Conservation (phyloP, 2,113 vertebrate species). For the Progne subis region DNA sequence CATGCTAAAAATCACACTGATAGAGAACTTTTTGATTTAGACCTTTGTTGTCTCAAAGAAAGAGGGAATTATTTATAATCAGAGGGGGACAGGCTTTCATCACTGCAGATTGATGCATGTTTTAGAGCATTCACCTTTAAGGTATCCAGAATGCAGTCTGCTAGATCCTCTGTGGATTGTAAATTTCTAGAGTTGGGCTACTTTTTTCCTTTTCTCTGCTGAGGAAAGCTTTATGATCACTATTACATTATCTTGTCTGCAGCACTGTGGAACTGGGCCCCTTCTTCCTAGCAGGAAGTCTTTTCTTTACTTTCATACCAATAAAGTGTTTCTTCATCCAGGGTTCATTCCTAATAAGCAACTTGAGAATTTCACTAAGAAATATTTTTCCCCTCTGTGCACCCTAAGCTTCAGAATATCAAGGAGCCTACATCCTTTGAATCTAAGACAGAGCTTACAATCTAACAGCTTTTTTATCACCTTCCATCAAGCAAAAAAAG, state of each 20-base stretch:
- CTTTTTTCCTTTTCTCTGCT: constrained; percentile 57
- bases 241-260: constrained; percentile 64
- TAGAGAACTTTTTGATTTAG: constrained; percentile 61
- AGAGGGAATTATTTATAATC: constrained; percentile 67
- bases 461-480: constrained; percentile 73
- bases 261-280: constrained; percentile 23
- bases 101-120: constrained; percentile 41
- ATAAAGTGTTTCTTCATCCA: constrained; percentile 67
- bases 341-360: constrained; percentile 71
- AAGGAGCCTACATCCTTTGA: constrained; percentile 70
- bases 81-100: constrained; percentile 46
- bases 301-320: constrained; percentile 65
- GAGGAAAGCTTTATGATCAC: constrained; percentile 72
- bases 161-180: constrained; percentile 74
- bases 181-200: constrained; percentile 74
- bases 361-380: constrained; percentile 69
- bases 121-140: constrained; percentile 78
- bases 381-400: constrained; percentile 63
- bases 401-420: constrained; percentile 63
- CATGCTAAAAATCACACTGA: constrained; percentile 42
- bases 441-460: constrained; percentile 66
- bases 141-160: constrained; percentile 73
- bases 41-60: constrained; percentile 49
- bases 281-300: constrained; percentile 50
- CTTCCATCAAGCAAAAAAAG: constrained; percentile 72